phyloP scores from a whole-genome alignment of 2,797 vertebrate species.

The Hippoglossus hippoglossus region DNA sequence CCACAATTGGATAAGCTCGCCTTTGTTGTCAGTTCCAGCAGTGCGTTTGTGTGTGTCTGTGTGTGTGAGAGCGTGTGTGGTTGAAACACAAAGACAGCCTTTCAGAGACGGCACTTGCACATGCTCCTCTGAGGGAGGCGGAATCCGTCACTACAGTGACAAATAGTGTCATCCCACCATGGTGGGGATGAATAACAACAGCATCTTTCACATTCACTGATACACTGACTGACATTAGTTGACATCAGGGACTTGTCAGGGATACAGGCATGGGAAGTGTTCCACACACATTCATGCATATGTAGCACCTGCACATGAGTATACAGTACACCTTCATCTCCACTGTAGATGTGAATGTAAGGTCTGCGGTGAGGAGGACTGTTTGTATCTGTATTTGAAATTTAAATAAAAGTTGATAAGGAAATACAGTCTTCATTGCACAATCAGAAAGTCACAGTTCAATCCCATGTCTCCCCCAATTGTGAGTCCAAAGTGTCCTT shows the following conservation, averaged over 20 bases:
- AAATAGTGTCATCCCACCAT: conserved; percentile 91
- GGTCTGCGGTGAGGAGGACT: not conserved
- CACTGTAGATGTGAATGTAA: conserved; percentile 5
- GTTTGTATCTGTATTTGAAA: not conserved
- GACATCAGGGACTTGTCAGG: conserved; percentile 80
- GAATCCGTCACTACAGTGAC: conserved; percentile 92
- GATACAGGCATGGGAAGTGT: conserved; percentile 49
- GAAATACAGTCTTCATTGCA: not conserved
- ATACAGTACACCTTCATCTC: conserved; percentile 27
- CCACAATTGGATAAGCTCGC: conserved; percentile 86
- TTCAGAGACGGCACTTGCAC: conserved; percentile 85
- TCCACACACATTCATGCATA: conserved; percentile 37
- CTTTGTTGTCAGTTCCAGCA: conserved; percentile 92
- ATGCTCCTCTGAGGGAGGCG: conserved; percentile 91
- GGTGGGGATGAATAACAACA: conserved; percentile 86
- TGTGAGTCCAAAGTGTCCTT: no score
- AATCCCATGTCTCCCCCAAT: no score
- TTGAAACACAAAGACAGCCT: conserved; percentile 91
- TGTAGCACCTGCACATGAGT: conserved; percentile 31
- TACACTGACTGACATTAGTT: conserved; percentile 84
- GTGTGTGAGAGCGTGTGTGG: conserved; percentile 62
- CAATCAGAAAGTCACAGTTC: no score
- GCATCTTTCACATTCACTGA: conserved; percentile 88
- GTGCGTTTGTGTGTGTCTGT: conserved; percentile 58
- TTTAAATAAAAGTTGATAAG: not conserved